phyloP scores from a whole-genome alignment of 1,140 invertebrate species.

The Ceratina calcarata region DNA sequence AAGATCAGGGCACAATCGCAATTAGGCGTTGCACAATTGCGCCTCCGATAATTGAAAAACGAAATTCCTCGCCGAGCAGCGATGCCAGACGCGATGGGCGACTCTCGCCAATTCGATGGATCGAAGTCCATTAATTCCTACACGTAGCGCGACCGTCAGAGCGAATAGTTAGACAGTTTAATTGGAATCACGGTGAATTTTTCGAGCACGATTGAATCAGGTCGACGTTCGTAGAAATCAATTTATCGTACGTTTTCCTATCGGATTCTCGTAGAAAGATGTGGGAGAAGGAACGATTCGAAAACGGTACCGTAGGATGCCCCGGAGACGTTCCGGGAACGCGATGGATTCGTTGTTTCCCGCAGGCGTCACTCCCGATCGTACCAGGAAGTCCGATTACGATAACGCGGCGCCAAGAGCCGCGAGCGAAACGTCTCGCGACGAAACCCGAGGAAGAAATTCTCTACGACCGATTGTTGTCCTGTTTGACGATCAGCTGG shows the following conservation, averaged over 20 bases:
- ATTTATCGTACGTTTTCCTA: too few species aligned
- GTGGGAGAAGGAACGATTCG: background rate
- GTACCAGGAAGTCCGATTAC: constrained; percentile 59
- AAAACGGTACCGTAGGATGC: constrained; percentile 5
- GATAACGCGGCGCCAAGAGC: constrained; percentile 55
- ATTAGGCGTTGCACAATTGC: constrained; percentile 44
- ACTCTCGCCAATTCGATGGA: background rate
- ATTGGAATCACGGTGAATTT: too few species aligned
- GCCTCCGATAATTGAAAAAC: constrained; percentile 40
- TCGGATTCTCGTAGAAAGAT: too few species aligned
- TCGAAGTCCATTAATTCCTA: background rate
- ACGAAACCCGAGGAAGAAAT: constrained; percentile 12
- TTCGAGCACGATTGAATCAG: too few species aligned
- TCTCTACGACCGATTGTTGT: constrained; percentile 5
- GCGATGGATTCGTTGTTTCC: constrained; percentile 43
- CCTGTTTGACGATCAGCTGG: background rate
- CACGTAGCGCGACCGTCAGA: too few species aligned
- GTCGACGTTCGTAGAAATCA: too few species aligned
- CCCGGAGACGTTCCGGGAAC: constrained; percentile 45
- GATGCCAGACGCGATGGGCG: background rate
- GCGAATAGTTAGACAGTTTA: too few species aligned
- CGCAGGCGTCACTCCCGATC: constrained; percentile 35
- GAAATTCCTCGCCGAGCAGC: background rate
- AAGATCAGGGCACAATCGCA: constrained; percentile 31
- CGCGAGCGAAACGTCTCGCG: background rate